Evolutionary conservation across 1,140 invertebrate genomes (phyloP).

Genomic region (Pseudomyrmex concolor): DNA sequence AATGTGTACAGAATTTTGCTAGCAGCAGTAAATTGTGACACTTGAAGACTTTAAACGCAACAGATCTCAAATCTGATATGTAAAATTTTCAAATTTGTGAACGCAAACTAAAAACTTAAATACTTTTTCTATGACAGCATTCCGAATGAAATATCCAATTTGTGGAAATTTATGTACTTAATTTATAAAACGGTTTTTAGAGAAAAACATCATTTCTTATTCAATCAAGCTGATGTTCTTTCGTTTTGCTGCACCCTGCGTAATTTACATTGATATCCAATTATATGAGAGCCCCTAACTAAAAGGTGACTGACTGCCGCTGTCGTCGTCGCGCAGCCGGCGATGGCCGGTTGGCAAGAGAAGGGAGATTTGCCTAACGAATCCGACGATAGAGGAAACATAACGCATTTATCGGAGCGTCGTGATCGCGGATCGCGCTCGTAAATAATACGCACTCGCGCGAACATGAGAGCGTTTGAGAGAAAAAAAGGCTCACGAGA

Average conservation of each 20-base stretch:
- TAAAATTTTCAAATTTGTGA: neutral
- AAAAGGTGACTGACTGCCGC: conserved; percentile 29
- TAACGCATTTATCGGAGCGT: conserved; percentile 29
- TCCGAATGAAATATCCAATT: too few species aligned
- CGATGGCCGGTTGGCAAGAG: neutral
- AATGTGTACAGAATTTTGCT: neutral
- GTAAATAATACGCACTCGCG: conserved; percentile 46
- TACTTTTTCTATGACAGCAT: too few species aligned
- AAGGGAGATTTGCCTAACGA: conserved; percentile 25
- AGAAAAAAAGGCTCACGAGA: conserved; percentile 12
- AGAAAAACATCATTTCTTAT: neutral
- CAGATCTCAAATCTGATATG: neutral
- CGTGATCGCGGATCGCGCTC: conserved; percentile 19
- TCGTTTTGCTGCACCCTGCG: neutral
- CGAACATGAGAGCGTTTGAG: neutral
- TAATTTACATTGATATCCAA: conserved; percentile 27
- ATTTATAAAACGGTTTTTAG: neutral
- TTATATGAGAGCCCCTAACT: neutral
- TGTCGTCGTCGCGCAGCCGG: neutral
- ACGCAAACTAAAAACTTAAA: too few species aligned
- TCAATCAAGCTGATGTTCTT: neutral
- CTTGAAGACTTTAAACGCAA: neutral
- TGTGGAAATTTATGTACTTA: too few species aligned
- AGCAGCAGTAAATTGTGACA: neutral
- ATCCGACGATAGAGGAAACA: conserved; percentile 30